Conservation (phyloP, 2,888 invertebrate species). For the Stictocephala bisonia region DNA sequence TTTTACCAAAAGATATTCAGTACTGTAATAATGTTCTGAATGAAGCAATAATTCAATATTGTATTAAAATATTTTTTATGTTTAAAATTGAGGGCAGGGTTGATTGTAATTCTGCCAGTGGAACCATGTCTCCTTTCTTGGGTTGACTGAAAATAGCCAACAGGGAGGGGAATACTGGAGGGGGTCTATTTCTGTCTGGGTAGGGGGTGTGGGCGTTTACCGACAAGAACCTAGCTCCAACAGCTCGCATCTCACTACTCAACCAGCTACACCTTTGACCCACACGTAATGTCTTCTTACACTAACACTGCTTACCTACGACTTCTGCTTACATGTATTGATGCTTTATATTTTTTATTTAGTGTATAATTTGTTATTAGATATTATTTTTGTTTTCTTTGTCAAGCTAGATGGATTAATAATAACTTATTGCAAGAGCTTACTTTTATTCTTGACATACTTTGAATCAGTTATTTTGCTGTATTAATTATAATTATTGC, state of each 20-base stretch:
- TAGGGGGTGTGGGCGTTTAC: conserved; percentile 41
- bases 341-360: conserved; percentile 21
- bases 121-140: conserved; percentile 70
- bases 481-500: too few species aligned
- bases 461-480: too few species aligned
- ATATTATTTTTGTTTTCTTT: too few species aligned
- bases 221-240: not conserved
- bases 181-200: conserved; percentile 39
- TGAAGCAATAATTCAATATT: not conserved
- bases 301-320: conserved; percentile 15
- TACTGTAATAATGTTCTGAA: too few species aligned
- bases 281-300: conserved; percentile 39
- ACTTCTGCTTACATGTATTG: conserved; percentile 35
- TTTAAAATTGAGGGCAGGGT: conserved; percentile 34
- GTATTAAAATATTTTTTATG: conserved; percentile 2
- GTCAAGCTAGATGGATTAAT: too few species aligned
- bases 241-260: conserved; percentile 12
- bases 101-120: conserved; percentile 45
- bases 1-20: too few species aligned
- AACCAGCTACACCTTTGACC: conserved; percentile 1
- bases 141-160: conserved; percentile 69
- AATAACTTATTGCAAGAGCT: too few species aligned
- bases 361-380: too few species aligned
- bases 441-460: too few species aligned
- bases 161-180: conserved; percentile 48